Base-by-base conservation (phyloP, 1,140 invertebrate species). In the Penaeus indicus region DNA sequence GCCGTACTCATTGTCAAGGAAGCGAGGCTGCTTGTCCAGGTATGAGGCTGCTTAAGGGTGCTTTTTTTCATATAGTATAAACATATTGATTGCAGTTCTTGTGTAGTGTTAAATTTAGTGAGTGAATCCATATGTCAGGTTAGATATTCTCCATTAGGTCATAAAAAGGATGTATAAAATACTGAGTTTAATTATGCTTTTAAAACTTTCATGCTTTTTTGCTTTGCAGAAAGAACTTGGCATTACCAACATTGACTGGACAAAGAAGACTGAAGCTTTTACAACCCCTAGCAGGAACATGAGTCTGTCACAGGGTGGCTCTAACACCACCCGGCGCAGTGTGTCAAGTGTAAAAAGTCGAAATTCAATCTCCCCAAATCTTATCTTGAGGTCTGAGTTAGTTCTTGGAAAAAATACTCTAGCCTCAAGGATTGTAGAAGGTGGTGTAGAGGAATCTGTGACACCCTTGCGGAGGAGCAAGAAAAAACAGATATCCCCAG, bases 1-100 rank as follows among this genome's bases (percentile, higher is more conserved):
- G 97, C 98, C 27, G 92, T 94, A 86, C 93, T 97, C 80, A 94
- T 99, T 8, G 95, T 99, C 63, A 91, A 94, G 62, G 97, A 98
- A 93, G 97, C 98, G 25, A 95, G 96, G 91, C 93, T 94, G 90
- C 95, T 95, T 93, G 92, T 97, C 10, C 93, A 95, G 91, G 93
- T 93, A 80, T 82, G 42, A 10, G 54, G 69, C 67, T 69, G 8
- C 67, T 10, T 69, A 11, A 27, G 64, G 69, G 38, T 38, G 25
- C 5, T 27, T 27, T 25, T 47, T 81, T 81, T 42, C 11, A 5
- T 10, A 47, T 47, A 47, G 42, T 47, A 5, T 5, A 47, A 10
- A 47, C 47, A 47, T 10, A 47, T 13, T 47, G 11, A 47, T 7
- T 47, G 47, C 4, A 10, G 11, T 47, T 10, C 47, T 10, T 47